Evolutionary conservation across 2,888 invertebrate genomes (phyloP), one percentile per base, ranked within the genome.

Genomic region (Pelosia muscerda): DNA sequence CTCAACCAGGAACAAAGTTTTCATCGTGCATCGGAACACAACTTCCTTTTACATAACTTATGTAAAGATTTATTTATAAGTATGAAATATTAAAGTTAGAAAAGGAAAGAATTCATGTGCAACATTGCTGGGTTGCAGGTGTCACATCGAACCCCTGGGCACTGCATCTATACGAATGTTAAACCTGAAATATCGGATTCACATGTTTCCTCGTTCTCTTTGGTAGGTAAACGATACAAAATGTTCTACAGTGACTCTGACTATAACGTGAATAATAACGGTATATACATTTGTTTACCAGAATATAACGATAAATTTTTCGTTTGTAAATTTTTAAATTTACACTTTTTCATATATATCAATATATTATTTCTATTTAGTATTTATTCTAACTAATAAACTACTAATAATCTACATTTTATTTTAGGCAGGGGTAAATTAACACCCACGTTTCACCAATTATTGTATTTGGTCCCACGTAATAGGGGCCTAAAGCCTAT

Each of bases 121-220:
- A 68, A 71, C 76, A 76, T 82, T 78, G 72, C 64, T 3, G 57
- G 65, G 74, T 67, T 76, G 68, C 82, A 81, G 82, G 76, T 83
- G 78, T 79, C 78, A 78, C 76, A 77, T 79, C 75, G 78, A 77
- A 74, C 80, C 83, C 77, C 79, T 66, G 83, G 75, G 77, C 69
- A 66, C 79, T 77, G 77, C 81, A 79, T 79, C 82, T 82, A 81
- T 83, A 78, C 82, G 83, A 81, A 81, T 81, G 83, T 81, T 80
- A 82, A 78, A 77, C 81, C 81, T 81, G 81, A 86, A 79, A 82
- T 88, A 90, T 89, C 84, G 88, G 86, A 89, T 88, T 85, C 84
- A 86, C 84, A 88, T 88, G 83, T 88, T 84, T 84, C 82, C 77
- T 82, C 81, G 81, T 84, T 57, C 49, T 8, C 80, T 81, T 84